phyloP scores from a whole-genome alignment of 2,888 invertebrate species.

The Drosophila subsilvestris region DNA sequence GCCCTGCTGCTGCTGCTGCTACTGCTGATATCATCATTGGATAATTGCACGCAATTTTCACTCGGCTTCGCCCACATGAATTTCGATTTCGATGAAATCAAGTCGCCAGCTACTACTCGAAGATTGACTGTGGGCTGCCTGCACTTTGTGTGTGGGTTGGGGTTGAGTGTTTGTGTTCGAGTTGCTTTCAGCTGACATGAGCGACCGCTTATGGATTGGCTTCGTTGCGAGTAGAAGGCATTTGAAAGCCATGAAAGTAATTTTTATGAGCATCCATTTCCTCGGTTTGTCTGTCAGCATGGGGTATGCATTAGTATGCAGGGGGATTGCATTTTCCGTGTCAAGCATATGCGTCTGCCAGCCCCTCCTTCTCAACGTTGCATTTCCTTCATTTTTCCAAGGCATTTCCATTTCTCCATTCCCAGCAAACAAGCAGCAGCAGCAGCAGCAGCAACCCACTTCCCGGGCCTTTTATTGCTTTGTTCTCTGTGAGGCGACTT shows the following conservation, averaged over 20 bases:
- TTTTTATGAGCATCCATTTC: conserved; percentile 65
- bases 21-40: conserved; percentile 69
- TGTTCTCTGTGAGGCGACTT: conserved; percentile 47
- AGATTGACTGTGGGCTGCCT: conserved; percentile 28
- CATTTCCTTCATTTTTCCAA: conserved; percentile 46
- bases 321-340: conserved; percentile 68
- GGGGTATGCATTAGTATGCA: conserved; percentile 60
- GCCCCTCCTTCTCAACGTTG: conserved; percentile 6
- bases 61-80: conserved; percentile 62
- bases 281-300: conserved; percentile 30
- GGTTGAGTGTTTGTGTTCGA: conserved; percentile 11
- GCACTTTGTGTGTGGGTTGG: conserved; percentile 27
- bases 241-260: conserved; percentile 55
- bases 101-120: conserved; percentile 27
- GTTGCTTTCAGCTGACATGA: conserved; percentile 12
- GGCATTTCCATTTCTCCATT: conserved; percentile 57
- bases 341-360: conserved; percentile 67
- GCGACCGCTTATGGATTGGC: conserved; percentile 32
- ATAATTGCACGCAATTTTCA: conserved; percentile 77
- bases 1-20: conserved; percentile 1
- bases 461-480: conserved; percentile 66
- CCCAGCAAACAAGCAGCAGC: conserved; percentile 44
- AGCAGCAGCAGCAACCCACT: conserved; percentile 56
- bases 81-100: conserved; percentile 9
- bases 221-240: conserved; percentile 23